Conservation (phyloP, 2,888 invertebrate genomes). For the Netelia melanura region DNA sequence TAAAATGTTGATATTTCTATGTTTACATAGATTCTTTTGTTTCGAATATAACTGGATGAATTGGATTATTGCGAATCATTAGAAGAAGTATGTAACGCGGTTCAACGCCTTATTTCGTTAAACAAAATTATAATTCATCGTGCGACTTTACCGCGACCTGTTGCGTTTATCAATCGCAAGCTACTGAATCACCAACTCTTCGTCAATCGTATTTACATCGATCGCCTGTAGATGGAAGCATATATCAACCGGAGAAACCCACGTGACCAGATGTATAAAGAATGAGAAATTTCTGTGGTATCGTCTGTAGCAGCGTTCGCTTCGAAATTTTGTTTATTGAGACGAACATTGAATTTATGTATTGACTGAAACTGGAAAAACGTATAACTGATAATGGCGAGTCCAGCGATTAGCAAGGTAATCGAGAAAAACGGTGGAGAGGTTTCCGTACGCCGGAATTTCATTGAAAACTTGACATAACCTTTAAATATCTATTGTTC, state of each 20-base stretch:
- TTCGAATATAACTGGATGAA: neutral
- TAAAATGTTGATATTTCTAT: constrained; percentile 1
- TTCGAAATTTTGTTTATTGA: constrained; percentile 21
- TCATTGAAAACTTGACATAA: constrained; percentile 1
- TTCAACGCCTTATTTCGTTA: neutral
- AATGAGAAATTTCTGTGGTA: constrained; percentile 2
- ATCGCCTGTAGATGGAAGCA: constrained; percentile 51
- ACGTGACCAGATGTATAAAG: constrained; percentile 27
- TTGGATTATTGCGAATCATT: neutral
- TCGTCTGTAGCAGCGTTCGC: constrained; percentile 22
- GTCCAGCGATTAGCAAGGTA: constrained; percentile 54
- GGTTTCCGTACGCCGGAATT: neutral
- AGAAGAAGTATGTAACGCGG: neutral
- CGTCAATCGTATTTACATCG: constrained; percentile 12
- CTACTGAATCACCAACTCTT: constrained; percentile 56
- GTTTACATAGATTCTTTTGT: neutral
- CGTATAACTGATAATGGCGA: constrained; percentile 33
- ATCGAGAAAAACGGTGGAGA: neutral
- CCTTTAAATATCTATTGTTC: neutral
- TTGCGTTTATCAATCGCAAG: constrained; percentile 56
- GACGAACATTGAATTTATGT: constrained; percentile 30
- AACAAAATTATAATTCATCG: constrained; percentile 22
- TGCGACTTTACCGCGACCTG: constrained; percentile 40
- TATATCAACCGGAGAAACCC: neutral
- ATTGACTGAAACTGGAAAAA: neutral